Evolutionary conservation across 2,113 vertebrate genomes (phyloP).

Genomic region (Colaptes auratus): DNA sequence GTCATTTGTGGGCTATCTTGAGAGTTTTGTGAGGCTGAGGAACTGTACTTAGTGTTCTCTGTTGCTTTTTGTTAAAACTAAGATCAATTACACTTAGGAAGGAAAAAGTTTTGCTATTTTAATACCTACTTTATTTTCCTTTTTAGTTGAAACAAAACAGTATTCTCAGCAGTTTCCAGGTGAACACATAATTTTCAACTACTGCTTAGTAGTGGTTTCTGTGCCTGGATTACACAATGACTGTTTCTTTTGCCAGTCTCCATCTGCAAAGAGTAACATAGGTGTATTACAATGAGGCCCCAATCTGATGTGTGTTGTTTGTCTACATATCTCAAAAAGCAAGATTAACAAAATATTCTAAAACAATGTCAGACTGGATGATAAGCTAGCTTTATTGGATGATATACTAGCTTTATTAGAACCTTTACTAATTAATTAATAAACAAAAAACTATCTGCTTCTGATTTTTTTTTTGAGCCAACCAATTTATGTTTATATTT

Average conservation of each 20-base stretch:
- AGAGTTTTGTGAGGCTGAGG: slow-evolving; percentile 43
- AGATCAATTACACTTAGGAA: slow-evolving; percentile 34
- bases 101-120: slow-evolving; percentile 56
- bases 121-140: slow-evolving; percentile 59
- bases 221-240: slow-evolving; percentile 24
- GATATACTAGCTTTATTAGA: neutral
- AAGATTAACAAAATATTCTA: slow-evolving; percentile 28
- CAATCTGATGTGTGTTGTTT: neutral
- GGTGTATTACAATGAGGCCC: neutral
- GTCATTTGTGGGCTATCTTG: slow-evolving; percentile 1
- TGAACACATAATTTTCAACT: slow-evolving; percentile 58
- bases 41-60: neutral
- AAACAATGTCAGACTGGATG: neutral
- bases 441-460: neutral
- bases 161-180: slow-evolving; percentile 63
- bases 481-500: neutral
- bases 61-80: slow-evolving; percentile 58
- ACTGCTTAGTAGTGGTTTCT: slow-evolving; percentile 58
- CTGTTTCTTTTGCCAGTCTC: slow-evolving; percentile 1
- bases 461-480: neutral
- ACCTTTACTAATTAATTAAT: neutral
- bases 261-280: neutral
- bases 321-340: neutral
- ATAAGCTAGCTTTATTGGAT: neutral
- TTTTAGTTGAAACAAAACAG: slow-evolving; percentile 58